Evolutionary conservation across 2,797 vertebrate genomes (phyloP), one percentile per base, ranked within the genome.

Genomic region (Mus caroli): DNA sequence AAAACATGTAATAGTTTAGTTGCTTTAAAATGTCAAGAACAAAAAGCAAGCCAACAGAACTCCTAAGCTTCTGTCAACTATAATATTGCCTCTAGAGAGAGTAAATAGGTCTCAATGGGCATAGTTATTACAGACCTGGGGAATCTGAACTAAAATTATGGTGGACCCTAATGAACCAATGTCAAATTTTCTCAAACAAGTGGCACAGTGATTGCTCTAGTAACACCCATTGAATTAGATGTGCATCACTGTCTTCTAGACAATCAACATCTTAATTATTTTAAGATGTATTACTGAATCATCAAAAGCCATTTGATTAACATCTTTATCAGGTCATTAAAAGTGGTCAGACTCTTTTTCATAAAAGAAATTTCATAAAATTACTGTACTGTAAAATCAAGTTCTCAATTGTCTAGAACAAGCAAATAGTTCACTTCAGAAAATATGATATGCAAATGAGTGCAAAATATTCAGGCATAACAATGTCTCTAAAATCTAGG

Each of bases 391-490:
- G 15, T 88, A 89, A 92, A 95, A 95, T 93, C 37, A 80, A 89
- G n/a, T 85, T 91, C 58, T 91, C 75, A 88, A 31, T 89, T 85
- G 50, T 75, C 34, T 89, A 80, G 34, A 91, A 85, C 77, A 69
- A 94, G 56, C 54, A 93, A 96, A 84, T 91, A 88, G 60, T 95
- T 91, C 83, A 85, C 54, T 95, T 94, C 73, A 79, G 46, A 91
- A 93, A 91, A 91, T 84, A 71, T 88, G 37, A 80, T 50, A 43
- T 84, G 37, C 34, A 79, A 92, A 89, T 91, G 37, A 64, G 60
- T 64, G 5, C 14, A 93, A 88, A 91, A 43, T 28, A 62, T 91
- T 73, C n/a, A n/a, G 56, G 91, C 62, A 58, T 56, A 91, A 89
- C 60, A 95, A 58, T 76, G 6, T n/a, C 17, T 91, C 24, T 92